These are phyloP conservation scores for Alitta virens DNA, from an alignment of 2,888 invertebrate genomes.

Conservation along the genomic window DNA sequence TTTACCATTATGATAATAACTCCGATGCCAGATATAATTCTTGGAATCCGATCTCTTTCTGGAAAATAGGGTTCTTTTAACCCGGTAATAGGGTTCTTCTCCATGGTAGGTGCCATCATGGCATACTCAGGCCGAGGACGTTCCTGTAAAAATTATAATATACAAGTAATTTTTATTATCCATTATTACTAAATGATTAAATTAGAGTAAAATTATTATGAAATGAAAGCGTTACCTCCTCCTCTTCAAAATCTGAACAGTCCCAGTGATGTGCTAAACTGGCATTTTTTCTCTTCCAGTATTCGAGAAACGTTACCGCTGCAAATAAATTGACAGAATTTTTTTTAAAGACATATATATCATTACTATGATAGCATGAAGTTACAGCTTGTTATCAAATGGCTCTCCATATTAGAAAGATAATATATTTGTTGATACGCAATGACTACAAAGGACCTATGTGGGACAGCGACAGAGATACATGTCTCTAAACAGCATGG, in stretches of 20 bases:
- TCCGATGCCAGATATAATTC: slow-evolving; percentile 61
- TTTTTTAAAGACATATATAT: no score
- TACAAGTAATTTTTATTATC: neutral
- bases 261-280: slow-evolving; percentile 64
- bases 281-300: slow-evolving; percentile 64
- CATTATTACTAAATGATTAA: neutral
- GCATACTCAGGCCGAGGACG: slow-evolving; percentile 63
- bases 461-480: no score
- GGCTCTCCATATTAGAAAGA: no score
- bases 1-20: slow-evolving; percentile 62
- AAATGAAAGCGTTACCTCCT: slow-evolving; percentile 50
- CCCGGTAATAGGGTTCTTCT: slow-evolving; percentile 63
- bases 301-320: slow-evolving; percentile 64
- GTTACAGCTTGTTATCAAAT: no score
- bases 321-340: no score
- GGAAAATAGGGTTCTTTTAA: slow-evolving; percentile 62
- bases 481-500: no score
- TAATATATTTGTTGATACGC: no score
- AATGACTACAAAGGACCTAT: no score
- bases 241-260: slow-evolving; percentile 62
- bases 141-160: slow-evolving; percentile 57
- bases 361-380: no score
- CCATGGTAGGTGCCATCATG: slow-evolving; percentile 59
- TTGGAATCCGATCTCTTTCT: slow-evolving; percentile 56
- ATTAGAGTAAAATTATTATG: neutral